phyloP scores from a whole-genome alignment of 2,888 invertebrate species.

The Rhabditoides inermis region DNA sequence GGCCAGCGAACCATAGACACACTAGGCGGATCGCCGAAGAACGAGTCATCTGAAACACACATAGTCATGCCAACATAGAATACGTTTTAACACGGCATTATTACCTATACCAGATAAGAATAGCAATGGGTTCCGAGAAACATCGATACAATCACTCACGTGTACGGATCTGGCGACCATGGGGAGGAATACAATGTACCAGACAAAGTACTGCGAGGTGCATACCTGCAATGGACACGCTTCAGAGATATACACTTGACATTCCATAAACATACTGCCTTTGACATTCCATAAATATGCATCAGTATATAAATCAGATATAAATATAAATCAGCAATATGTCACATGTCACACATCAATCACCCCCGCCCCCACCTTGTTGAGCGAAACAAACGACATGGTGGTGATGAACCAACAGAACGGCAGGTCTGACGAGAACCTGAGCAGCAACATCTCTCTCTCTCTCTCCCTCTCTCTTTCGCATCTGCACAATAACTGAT shows the following conservation, averaged over 20 bases:
- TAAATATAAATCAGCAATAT: too few species aligned
- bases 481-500: too few species aligned
- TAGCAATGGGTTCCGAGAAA: too few species aligned
- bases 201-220: conserved; percentile 89
- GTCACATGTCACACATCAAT: too few species aligned
- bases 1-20: conserved; percentile 61
- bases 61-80: not conserved
- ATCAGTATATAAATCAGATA: not conserved
- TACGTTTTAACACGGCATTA: too few species aligned
- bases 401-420: conserved; percentile 78
- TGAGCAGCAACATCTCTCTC: conserved; percentile 35
- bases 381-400: conserved; percentile 79
- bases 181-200: conserved; percentile 85
- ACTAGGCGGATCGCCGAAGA: conserved; percentile 53
- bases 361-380: conserved; percentile 66
- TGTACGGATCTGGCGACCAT: conserved; percentile 63
- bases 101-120: too few species aligned
- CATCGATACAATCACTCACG: too few species aligned
- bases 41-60: conserved; percentile 25
- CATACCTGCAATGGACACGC: conserved; percentile 61
- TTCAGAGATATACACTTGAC: too few species aligned
- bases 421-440: conserved; percentile 62
- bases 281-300: too few species aligned
- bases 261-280: too few species aligned
- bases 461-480: too few species aligned